These are phyloP conservation scores for Poecilia velifera DNA, from an alignment of 2,797 vertebrate species.

Conservation along the genomic window DNA sequence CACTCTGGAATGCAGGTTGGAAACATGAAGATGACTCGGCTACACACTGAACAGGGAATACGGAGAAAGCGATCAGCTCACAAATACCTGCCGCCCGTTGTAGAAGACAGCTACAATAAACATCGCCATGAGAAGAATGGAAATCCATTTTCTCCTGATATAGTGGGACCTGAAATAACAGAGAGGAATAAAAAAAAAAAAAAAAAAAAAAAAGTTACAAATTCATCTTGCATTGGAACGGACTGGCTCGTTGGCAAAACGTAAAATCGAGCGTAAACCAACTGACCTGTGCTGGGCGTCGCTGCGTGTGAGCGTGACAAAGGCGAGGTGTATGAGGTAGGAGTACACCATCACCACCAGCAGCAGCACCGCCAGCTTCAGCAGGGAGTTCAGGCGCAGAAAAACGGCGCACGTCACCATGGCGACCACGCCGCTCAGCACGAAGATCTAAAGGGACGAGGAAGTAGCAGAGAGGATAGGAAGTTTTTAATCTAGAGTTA, in stretches of 20 bases:
- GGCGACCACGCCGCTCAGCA: slow-evolving; percentile 78
- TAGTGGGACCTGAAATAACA: slow-evolving; percentile 71
- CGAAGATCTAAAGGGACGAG: slow-evolving; percentile 69
- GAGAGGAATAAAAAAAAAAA: background rate
- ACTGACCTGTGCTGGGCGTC: slow-evolving; percentile 61
- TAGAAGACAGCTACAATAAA: slow-evolving; percentile 83
- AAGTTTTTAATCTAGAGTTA: background rate
- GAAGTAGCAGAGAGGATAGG: background rate
- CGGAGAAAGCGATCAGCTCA: background rate
- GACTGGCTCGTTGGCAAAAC: background rate
- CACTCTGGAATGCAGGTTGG: background rate
- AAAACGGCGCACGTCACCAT: slow-evolving; percentile 86
- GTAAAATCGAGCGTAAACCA: background rate
- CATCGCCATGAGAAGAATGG: slow-evolving; percentile 79
- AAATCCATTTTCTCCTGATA: slow-evolving; percentile 79
- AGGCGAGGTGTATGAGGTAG: slow-evolving; percentile 78
- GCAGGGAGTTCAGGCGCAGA: slow-evolving; percentile 78
- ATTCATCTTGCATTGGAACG: background rate
- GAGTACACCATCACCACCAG: slow-evolving; percentile 72
- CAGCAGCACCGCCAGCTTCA: slow-evolving; percentile 79
- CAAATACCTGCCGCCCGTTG: slow-evolving; percentile 79
- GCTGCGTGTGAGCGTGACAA: slow-evolving; percentile 53
- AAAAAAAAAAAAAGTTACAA: background rate
- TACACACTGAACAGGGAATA: background rate
- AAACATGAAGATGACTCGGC: background rate